Conservation (phyloP, 2,113 vertebrate species). For the Aptenodytes patagonicus region DNA sequence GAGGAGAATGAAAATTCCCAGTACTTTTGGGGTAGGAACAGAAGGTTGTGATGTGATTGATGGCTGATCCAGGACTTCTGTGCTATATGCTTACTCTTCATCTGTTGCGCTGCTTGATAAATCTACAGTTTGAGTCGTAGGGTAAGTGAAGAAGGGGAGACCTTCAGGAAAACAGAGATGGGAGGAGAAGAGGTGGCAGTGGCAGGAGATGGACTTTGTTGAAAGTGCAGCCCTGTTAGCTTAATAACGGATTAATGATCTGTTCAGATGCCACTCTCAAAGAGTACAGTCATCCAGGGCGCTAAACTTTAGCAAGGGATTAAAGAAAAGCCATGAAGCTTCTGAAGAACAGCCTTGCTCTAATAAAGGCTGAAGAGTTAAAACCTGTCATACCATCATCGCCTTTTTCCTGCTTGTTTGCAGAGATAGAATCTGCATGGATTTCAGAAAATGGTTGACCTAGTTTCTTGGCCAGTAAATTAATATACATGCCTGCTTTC, state of each 20-base stretch:
- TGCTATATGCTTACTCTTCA: fast-evolving
- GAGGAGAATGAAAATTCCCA: background rate
- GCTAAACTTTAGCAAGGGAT: background rate
- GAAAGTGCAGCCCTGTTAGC: background rate
- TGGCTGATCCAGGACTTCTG: background rate
- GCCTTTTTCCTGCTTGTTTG: background rate
- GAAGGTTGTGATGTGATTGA: background rate
- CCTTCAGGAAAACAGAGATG: background rate
- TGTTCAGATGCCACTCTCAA: background rate
- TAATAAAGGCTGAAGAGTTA: background rate
- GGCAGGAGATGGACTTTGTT: background rate
- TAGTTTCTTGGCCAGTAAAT: background rate
- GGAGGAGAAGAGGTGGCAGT: background rate
- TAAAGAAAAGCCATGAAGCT: background rate
- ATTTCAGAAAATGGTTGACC: background rate
- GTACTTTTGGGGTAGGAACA: background rate
- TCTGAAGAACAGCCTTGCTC: background rate
- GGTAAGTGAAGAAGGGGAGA: background rate
- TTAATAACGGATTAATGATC: background rate
- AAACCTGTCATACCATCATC: background rate
- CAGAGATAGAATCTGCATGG: background rate
- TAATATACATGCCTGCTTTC: background rate
- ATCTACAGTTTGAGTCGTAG: background rate
- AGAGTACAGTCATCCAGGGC: background rate
- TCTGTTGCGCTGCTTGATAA: background rate